These are phyloP conservation scores for Oopsacas minuta DNA, from an alignment of 37 sponge, comb jelly and placozoan genomes.

Conservation along the genomic window DNA sequence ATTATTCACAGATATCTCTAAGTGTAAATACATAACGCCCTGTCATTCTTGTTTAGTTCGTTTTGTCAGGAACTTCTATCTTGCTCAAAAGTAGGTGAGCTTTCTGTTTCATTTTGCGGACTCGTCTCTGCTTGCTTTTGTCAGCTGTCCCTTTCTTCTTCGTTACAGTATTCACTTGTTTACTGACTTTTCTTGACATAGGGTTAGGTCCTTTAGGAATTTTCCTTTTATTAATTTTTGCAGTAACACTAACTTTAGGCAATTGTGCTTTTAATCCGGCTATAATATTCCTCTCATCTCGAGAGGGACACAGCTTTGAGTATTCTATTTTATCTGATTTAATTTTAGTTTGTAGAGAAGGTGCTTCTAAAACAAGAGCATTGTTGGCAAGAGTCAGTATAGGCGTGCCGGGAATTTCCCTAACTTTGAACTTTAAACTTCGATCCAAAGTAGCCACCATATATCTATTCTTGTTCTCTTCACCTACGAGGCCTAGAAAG, in stretches of 20 bases:
- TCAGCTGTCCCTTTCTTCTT: not conserved
- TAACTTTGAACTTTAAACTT: not conserved
- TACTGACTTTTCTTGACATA: not conserved
- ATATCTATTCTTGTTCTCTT: not conserved
- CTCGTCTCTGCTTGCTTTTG: not conserved
- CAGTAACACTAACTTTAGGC: not conserved
- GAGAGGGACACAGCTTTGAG: not conserved
- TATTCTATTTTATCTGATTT: not conserved
- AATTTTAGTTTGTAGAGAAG: not conserved
- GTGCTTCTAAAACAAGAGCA: not conserved
- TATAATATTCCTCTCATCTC: not conserved
- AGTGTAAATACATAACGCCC: no score
- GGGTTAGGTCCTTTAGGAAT: not conserved
- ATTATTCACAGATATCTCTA: no score
- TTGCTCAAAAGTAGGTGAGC: not conserved
- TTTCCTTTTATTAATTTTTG: not conserved
- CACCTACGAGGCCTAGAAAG: not conserved
- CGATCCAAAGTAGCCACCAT: conserved; percentile 13
- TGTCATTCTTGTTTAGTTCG: no score
- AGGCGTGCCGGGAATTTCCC: not conserved
- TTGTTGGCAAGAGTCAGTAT: not conserved
- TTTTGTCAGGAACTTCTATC: not conserved
- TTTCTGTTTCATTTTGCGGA: not conserved
- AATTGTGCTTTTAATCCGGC: not conserved
- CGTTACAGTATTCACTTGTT: not conserved